Evolutionary conservation across 2,888 invertebrate species (phyloP).

Genomic region (Aporophyla lueneburgensis): DNA sequence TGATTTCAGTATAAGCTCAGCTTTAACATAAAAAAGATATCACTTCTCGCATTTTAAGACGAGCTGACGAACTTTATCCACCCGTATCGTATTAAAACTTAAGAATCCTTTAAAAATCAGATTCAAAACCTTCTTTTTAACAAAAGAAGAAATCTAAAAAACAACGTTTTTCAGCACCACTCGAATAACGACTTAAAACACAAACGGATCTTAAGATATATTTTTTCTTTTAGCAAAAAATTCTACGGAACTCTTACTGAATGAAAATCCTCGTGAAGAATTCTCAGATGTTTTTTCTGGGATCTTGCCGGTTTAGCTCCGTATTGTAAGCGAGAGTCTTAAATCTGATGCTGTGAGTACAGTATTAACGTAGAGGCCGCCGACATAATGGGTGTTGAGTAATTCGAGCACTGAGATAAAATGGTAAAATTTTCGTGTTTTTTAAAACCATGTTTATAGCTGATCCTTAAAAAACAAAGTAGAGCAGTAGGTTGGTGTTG

Average conservation of each 20-base stretch:
- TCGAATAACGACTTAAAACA: constrained; percentile 59
- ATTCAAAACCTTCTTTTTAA: constrained; percentile 48
- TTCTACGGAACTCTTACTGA: constrained; percentile 61
- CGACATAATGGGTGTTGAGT: constrained; percentile 40
- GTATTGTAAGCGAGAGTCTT: constrained; percentile 53
- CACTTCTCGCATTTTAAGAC: constrained; percentile 11
- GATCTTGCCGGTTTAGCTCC: constrained; percentile 36
- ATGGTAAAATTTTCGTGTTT: constrained; percentile 8
- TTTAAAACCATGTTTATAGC: constrained; percentile 10
- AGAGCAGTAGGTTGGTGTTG: background rate
- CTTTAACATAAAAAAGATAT: constrained; percentile 10
- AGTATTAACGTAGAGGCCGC: constrained; percentile 31
- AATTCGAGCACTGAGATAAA: constrained; percentile 13
- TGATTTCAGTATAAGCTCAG: background rate
- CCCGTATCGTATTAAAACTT: constrained; percentile 25
- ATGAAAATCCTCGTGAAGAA: constrained; percentile 65
- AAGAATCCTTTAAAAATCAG: constrained; percentile 56
- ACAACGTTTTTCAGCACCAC: constrained; percentile 24
- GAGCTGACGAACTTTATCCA: constrained; percentile 18
- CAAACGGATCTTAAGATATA: constrained; percentile 58
- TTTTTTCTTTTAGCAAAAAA: constrained; percentile 56
- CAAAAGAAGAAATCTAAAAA: constrained; percentile 39
- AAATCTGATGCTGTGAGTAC: constrained; percentile 46
- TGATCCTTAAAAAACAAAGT: background rate
- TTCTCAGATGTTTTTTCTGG: constrained; percentile 60